Base-by-base conservation (phyloP, 2,797 vertebrate genomes). In the Rachycentron canadum region DNA sequence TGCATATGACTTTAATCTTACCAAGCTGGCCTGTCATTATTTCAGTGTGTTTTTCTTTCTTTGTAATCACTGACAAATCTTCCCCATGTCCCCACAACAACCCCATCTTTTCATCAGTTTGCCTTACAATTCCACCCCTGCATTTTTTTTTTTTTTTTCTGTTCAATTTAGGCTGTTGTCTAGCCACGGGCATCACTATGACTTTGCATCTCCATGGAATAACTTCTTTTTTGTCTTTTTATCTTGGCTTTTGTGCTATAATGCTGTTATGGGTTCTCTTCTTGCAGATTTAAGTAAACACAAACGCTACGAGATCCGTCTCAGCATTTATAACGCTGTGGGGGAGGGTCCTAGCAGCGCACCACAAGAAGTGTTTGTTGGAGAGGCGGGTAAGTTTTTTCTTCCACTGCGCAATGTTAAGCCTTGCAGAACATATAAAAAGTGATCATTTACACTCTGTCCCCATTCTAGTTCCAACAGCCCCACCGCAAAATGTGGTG, bases 341-440 rank as follows among this genome's bases (percentile, higher is more conserved):
- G 98, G 98, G 0, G 98, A 99, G 85, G 97, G 98, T 0, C 98
- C 98, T 19, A 93, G 95, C 91, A 98, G 98, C 25, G 80, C 96
- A 0, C 98, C 98, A 0, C 96, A 98, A 84, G 98, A 99, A 89
- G 98, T 99, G 75, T 99, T 99, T 2, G 98, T 99, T 0, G 98
- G 98, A 9, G 98, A 99, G 85, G 98, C 98, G 2, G 98, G 98
- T 99, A 92, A 47, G 91, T 90, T 79, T 76, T n/a, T 60, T 73
- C 69, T 77, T 52, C 41, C 34, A 16, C 43, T 50, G 95, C 95
- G 80, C 95, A 95, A 0, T 40, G 4, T 71, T 59, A 47, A 52
- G 16, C 50, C 19, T 21, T 26, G 47, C 25, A n/a, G 28, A 59
- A 4, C 16, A 16, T 25, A 28, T 32, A n/a, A 53, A 53, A 53